Evolutionary conservation across 1,140 invertebrate species (phyloP).

Genomic region (Cherax quadricarinatus): DNA sequence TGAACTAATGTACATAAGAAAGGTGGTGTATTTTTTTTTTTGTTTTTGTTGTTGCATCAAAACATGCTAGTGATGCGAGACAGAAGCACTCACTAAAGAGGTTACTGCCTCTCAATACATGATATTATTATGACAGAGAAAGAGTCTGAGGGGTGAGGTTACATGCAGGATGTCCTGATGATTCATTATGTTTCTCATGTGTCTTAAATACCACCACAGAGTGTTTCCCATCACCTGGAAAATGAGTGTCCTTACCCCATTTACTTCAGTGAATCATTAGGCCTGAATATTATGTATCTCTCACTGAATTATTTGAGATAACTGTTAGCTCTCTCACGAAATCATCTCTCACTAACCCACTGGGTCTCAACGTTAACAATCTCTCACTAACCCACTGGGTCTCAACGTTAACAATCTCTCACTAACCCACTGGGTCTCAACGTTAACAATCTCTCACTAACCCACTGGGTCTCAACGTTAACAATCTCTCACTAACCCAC

Average conservation of each 20-base stretch:
- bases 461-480: not conserved
- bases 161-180: not conserved
- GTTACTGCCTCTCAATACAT: not conserved
- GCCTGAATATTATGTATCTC: too few relatives aligned
- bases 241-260: not conserved
- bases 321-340: too few relatives aligned
- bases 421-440: too few relatives aligned
- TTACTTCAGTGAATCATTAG: not conserved
- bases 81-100: not conserved
- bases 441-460: not conserved
- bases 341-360: too few relatives aligned
- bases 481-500: too few relatives aligned
- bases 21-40: not conserved
- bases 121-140: not conserved
- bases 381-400: too few relatives aligned
- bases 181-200: not conserved
- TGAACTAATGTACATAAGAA: slow-evolving; percentile 61
- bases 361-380: too few relatives aligned
- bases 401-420: too few relatives aligned
- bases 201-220: not conserved
- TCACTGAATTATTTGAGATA: too few relatives aligned
- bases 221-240: not conserved
- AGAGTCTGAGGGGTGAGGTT: not conserved
- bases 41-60: not conserved
- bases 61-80: not conserved